Percentiles rank a stretch among this genome's conserved stretches.
phyloP scores from a whole-genome alignment of 2,113 vertebrate species.

The Hirundichthys speculiger region DNA sequence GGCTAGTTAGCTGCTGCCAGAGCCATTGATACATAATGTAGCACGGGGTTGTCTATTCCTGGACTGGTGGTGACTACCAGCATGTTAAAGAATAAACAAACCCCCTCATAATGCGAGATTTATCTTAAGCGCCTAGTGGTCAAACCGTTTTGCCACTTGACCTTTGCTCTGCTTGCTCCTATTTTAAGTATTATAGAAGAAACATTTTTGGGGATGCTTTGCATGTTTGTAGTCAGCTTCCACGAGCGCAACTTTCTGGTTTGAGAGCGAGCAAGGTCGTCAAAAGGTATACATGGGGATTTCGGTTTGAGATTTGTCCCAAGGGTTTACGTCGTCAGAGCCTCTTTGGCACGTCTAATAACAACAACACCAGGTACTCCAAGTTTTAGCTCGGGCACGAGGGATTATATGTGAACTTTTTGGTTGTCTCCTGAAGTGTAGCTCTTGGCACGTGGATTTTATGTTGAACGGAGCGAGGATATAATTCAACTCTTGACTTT shows the following conservation, averaged over 20 bases:
- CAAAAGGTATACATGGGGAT: neutral
- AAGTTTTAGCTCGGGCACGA: too few relatives aligned
- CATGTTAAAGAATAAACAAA: conserved; percentile 50
- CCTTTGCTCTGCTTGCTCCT: neutral
- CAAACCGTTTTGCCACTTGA: neutral
- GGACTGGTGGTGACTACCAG: conserved; percentile 37
- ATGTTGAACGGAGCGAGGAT: neutral
- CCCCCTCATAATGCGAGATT: conserved; percentile 3
- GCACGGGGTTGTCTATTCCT: conserved; percentile 50
- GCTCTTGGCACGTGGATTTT: neutral
- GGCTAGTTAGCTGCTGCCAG: conserved; percentile 69
- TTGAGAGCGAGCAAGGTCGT: conserved; percentile 27
- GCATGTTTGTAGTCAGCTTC: conserved; percentile 23
- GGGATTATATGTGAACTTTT: too few relatives aligned
- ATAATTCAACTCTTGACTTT: conserved; percentile 22
- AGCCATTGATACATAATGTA: conserved; percentile 59
- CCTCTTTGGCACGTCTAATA: too few relatives aligned
- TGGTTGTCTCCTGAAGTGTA: too few relatives aligned
- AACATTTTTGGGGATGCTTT: conserved; percentile 20
- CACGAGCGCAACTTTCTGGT: conserved; percentile 60
- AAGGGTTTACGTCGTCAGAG: too few relatives aligned
- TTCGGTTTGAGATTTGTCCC: too few relatives aligned
- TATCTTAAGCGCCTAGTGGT: conserved; percentile 1
- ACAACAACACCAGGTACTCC: too few relatives aligned
- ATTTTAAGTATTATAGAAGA: neutral